Evolutionary conservation across 2,113 vertebrate genomes (phyloP).

Genomic region (Oenanthe melanoleuca): DNA sequence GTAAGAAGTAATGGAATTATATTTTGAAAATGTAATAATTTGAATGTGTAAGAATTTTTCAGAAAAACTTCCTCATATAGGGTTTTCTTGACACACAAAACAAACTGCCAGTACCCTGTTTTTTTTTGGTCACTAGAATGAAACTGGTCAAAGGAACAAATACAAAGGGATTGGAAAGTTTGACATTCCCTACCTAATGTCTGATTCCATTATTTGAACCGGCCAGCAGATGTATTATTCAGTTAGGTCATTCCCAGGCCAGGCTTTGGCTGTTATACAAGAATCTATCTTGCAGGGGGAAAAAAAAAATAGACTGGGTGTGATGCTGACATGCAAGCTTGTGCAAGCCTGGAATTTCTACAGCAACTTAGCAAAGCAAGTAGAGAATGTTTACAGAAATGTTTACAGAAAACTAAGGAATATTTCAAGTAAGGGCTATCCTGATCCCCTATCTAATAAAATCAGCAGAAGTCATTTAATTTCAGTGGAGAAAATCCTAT

Average conservation of each 20-base stretch:
- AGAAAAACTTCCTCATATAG: neutral
- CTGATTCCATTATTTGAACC: neutral
- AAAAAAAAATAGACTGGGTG: neutral
- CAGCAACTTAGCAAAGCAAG: neutral
- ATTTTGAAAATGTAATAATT: neutral
- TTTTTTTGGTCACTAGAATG: neutral
- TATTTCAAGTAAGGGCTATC: neutral
- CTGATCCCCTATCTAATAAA: neutral
- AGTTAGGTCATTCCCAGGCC: slow-evolving; percentile 50
- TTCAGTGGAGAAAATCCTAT: neutral
- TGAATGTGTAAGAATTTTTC: neutral
- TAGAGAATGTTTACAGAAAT: neutral
- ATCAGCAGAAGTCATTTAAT: neutral
- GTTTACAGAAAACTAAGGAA: neutral
- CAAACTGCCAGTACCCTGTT: neutral
- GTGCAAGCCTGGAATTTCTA: slow-evolving; percentile 22
- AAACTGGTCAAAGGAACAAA: neutral
- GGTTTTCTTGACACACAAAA: neutral
- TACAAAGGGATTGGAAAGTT: neutral
- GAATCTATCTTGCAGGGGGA: neutral
- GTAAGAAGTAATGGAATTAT: slow-evolving; percentile 16
- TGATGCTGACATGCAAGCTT: slow-evolving; percentile 31
- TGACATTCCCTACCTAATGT: neutral
- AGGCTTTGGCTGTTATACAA: slow-evolving; percentile 32
- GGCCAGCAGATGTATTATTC: slow-evolving; percentile 32